Conservation (phyloP, 1,140 invertebrate genomes). For the Procambarus virginalis region DNA sequence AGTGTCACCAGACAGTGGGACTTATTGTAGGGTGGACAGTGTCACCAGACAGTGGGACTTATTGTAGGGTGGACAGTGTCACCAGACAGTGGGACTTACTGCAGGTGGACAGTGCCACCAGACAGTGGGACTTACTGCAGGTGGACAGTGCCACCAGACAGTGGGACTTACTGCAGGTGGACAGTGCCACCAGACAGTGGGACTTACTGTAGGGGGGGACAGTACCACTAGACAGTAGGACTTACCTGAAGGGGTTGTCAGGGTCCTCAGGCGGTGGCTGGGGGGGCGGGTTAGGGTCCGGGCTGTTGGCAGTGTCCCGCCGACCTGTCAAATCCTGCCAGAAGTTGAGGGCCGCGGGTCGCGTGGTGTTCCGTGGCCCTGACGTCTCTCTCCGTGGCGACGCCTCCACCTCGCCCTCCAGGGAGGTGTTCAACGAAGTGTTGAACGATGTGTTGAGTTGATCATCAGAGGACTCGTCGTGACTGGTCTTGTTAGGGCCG, state of each 20-base stretch:
- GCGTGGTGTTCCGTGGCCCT: not conserved
- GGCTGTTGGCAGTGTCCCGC: not conserved
- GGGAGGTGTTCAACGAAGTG: slow-evolving; percentile 52
- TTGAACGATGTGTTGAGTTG: slow-evolving; percentile 42
- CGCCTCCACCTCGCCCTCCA: slow-evolving; percentile 58
- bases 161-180: too few species aligned
- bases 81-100: too few species aligned
- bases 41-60: too few species aligned
- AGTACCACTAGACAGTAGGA: too few species aligned
- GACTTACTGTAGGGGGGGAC: too few species aligned
- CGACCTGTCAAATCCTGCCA: slow-evolving; percentile 70
- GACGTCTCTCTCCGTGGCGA: slow-evolving; percentile 14
- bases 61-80: too few species aligned
- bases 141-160: too few species aligned
- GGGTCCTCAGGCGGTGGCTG: slow-evolving; percentile 20
- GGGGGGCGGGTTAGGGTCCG: slow-evolving; percentile 2
- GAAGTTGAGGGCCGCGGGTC: slow-evolving; percentile 71
- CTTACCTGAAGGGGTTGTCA: slow-evolving; percentile 66
- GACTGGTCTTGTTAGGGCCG: slow-evolving; percentile 20
- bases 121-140: too few species aligned
- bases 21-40: too few species aligned
- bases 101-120: too few species aligned
- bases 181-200: too few species aligned
- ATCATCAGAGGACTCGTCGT: slow-evolving; percentile 57
- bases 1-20: too few species aligned